Percentiles rank a stretch among this genome's conserved stretches.
Conservation (phyloP, 2,113 vertebrate species). For the Pedetes capensis region DNA sequence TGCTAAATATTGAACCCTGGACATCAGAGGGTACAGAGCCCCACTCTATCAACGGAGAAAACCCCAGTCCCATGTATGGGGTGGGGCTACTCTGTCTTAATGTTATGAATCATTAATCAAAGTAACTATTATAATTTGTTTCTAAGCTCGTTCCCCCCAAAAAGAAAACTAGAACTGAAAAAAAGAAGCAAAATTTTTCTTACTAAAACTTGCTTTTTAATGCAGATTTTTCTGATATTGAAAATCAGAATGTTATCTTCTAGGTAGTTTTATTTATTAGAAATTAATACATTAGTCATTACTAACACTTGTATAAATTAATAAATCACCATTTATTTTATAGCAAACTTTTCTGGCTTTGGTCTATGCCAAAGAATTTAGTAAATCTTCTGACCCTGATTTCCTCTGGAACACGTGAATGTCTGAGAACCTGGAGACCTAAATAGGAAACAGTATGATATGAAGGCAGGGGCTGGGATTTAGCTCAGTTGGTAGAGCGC, state of each 20-base stretch:
- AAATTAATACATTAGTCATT: background rate
- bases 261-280: background rate
- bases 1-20: too few relatives aligned
- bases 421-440: background rate
- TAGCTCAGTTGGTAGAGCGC: too few relatives aligned
- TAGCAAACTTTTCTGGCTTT: background rate
- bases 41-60: too few relatives aligned
- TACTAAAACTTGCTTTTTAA: background rate
- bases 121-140: background rate
- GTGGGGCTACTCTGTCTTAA: background rate
- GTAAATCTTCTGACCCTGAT: background rate
- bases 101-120: background rate
- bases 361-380: background rate
- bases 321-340: background rate
- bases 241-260: background rate
- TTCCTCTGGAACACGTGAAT: background rate
- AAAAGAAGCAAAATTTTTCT: background rate
- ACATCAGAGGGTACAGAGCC: too few relatives aligned
- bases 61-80: too few relatives aligned
- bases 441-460: background rate
- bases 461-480: too few relatives aligned
- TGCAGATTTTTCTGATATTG: background rate
- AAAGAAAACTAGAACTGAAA: background rate
- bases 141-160: background rate
- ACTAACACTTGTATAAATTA: background rate